phyloP scores from a whole-genome alignment of 1,140 invertebrate genomes.

The Myzus persicae region DNA sequence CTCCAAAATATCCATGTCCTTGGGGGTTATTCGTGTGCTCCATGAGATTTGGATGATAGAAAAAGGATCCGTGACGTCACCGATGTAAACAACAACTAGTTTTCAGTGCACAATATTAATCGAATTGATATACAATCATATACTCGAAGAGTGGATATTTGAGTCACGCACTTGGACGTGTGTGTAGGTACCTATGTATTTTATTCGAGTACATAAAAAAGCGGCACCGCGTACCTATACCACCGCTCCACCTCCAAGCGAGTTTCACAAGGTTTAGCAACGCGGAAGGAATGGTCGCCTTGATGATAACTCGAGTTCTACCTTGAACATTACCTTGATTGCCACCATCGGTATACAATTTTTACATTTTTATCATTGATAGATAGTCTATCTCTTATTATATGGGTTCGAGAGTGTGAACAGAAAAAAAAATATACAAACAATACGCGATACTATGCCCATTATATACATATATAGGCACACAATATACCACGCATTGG shows the following conservation, averaged over 20 bases:
- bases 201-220: conserved; percentile 39
- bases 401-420: conserved; percentile 17
- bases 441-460: background rate
- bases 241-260: conserved; percentile 47
- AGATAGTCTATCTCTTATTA: conserved; percentile 7
- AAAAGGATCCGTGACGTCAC: conserved; percentile 24
- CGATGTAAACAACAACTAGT: conserved; percentile 44
- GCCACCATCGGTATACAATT: conserved; percentile 42
- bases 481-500: background rate
- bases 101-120: conserved; percentile 27
- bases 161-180: conserved; percentile 40
- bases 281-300: conserved; percentile 58
- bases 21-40: background rate
- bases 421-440: conserved; percentile 14
- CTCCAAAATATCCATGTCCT: conserved; percentile 18
- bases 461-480: background rate
- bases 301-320: conserved; percentile 53
- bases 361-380: conserved; percentile 52
- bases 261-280: conserved; percentile 58
- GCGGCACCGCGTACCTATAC: background rate
- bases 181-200: background rate
- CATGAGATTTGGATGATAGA: background rate
- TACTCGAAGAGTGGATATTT: background rate
- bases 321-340: conserved; percentile 58
- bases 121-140: background rate